Percentiles rank a stretch among this genome's conserved stretches.
Evolutionary conservation across 1,140 invertebrate genomes (phyloP).

Genomic region (Pinna nobilis): DNA sequence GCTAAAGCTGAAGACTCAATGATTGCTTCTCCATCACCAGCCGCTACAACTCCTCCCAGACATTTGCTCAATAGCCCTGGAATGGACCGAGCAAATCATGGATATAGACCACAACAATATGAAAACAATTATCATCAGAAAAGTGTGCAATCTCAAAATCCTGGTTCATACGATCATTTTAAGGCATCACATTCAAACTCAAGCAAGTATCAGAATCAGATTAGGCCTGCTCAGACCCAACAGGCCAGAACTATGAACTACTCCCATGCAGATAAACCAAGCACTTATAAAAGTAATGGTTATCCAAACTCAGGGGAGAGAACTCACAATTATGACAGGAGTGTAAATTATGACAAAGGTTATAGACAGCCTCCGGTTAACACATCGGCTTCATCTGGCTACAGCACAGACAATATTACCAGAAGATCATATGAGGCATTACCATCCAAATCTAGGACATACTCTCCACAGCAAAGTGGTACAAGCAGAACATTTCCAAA

Average conservation of each 20-base stretch:
- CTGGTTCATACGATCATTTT: no score
- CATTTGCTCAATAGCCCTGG: conserved; percentile 56
- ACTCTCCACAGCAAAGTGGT: conserved; percentile 12
- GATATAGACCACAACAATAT: conserved; percentile 1
- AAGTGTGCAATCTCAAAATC: no score
- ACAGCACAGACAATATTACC: conserved; percentile 25
- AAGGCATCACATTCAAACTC: no score
- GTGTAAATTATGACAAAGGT: conserved; percentile 30
- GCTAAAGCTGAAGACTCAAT: conserved; percentile 61
- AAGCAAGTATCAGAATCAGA: no score
- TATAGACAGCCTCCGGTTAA: conserved; percentile 12
- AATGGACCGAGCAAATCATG: conserved; percentile 32
- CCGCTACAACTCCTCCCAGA: conserved; percentile 29
- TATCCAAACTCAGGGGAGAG: conserved; percentile 31
- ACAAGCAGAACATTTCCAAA: conserved; percentile 27
- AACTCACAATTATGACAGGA: conserved; percentile 36
- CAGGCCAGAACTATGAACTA: no score
- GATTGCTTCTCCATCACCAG: conserved; percentile 31
- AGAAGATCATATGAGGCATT: conserved; percentile 36
- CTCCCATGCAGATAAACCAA: no score
- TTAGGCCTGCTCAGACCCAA: no score
- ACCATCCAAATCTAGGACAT: conserved; percentile 9
- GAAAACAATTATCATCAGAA: background rate
- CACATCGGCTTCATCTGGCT: conserved; percentile 8
- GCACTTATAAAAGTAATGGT: conserved; percentile 13